Conservation (phyloP, 2,888 invertebrate species). For the Drosophila testacea region DNA sequence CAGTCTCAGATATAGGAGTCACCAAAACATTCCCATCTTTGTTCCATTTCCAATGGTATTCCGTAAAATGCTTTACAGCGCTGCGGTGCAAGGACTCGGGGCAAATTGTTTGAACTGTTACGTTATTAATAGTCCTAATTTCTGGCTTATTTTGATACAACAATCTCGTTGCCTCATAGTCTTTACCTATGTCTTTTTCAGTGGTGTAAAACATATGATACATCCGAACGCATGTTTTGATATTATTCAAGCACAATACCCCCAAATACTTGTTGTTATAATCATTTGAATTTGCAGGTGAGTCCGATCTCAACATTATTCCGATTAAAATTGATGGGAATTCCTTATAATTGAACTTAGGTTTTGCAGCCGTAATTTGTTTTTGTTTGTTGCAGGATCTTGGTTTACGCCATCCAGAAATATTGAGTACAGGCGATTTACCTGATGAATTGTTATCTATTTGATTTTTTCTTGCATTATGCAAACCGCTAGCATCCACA, state of each 20-base stretch:
- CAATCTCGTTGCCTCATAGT: neutral
- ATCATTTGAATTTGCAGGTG: neutral
- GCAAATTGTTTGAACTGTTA: conserved; percentile 11
- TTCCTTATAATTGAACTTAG: neutral
- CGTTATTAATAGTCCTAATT: conserved; percentile 5
- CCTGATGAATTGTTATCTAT: neutral
- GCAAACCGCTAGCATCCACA: neutral
- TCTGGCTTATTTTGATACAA: conserved; percentile 28
- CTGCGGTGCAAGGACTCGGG: conserved; percentile 23
- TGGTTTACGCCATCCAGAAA: conserved; percentile 3
- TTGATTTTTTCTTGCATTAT: neutral
- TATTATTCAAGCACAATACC: conserved; percentile 22
- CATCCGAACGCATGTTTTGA: neutral
- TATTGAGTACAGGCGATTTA: conserved; percentile 15
- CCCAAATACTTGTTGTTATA: conserved; percentile 10
- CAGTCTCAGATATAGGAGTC: conserved; percentile 4
- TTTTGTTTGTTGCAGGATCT: neutral
- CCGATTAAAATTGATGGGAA: conserved; percentile 11
- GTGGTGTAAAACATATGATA: conserved; percentile 39
- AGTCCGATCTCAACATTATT: conserved; percentile 17
- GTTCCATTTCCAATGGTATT: conserved; percentile 47
- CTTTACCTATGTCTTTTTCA: neutral
- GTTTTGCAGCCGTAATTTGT: neutral
- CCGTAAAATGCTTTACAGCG: conserved; percentile 23
- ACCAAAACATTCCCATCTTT: conserved; percentile 38